Evolutionary conservation across 2,888 invertebrate species (phyloP).

Genomic region (Eupithecia inturbata): DNA sequence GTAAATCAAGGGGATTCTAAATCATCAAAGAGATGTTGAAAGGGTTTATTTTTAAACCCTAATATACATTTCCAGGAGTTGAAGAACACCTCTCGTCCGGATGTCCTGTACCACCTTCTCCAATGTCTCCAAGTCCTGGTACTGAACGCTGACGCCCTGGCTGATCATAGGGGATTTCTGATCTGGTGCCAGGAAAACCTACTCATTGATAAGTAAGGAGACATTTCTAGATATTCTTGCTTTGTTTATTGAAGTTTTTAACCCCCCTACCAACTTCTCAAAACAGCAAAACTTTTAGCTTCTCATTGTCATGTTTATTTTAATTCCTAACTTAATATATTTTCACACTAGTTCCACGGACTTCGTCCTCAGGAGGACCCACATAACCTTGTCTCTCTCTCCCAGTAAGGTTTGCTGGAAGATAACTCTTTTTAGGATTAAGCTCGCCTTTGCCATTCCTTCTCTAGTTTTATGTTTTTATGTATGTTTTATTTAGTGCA

Average conservation of each 20-base stretch:
- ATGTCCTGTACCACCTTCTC: slow-evolving; percentile 96
- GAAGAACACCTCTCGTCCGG: slow-evolving; percentile 92
- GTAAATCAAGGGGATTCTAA: neutral
- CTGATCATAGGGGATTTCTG: slow-evolving; percentile 95
- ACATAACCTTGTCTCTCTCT: no score
- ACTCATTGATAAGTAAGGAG: slow-evolving; percentile 95
- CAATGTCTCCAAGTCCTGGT: slow-evolving; percentile 96
- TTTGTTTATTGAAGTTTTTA: no score
- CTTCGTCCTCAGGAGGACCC: no score
- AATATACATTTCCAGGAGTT: slow-evolving; percentile 86
- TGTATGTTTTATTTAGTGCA: no score
- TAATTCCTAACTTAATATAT: neutral
- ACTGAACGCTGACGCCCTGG: slow-evolving; percentile 96
- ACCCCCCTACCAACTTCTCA: neutral
- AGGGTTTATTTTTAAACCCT: neutral
- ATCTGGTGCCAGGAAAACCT: slow-evolving; percentile 98
- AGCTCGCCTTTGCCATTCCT: no score
- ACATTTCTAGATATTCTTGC: no score
- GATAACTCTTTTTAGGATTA: no score
- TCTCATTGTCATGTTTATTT: neutral
- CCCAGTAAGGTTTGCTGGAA: no score
- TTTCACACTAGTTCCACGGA: neutral
- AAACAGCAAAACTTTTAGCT: neutral
- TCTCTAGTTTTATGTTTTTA: no score
- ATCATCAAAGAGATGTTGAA: neutral